Base-by-base conservation (phyloP, 23 tunicate genomes). In the Halocynthia roretzi region DNA sequence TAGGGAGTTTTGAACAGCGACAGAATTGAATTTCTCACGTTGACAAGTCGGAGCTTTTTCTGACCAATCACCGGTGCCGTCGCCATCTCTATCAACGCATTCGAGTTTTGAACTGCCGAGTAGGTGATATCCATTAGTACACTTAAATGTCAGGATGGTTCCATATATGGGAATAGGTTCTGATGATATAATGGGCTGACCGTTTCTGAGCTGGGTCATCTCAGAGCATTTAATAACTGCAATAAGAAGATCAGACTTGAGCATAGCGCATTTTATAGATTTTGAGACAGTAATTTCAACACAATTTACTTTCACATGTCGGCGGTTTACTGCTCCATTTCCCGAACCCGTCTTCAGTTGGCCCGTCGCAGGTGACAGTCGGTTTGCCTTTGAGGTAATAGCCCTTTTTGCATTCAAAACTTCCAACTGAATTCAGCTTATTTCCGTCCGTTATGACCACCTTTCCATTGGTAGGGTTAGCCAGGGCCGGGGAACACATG, bases 51-150 rank as follows among this genome's bases (percentile, higher is more conserved):
- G 84, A 51, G 73, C 21, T 54, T 23, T 63, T 48, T 64, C 54
- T 53, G 75, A 51, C 91, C 91, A 86, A 44, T 80, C 72, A 9
- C 82, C 91, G 21, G 51, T 10, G 21, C 82, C 91, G 77, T 77
- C 62, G 10, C 73, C 66, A 66, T 79, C 75, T n/a, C 22, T 52
- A 68, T 86, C 91, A 40, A 52, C 81, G 70, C 91, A 86, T 17
- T 52, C 12, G 10, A 76, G 17, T 23, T 54, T 7, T 8, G 75
- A 60, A 50, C 53, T 44, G 8, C 91, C 91, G 56, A 71, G 50
- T 55, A 80, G 68, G 68, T 74, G 50, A 68, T 54, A 84, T 7
- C 87, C 87, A 19, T 65, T 72, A 20, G 40, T 49, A 31, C 87
- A 84, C 9, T 21, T 70, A 53, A 69, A 10, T 7, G 53, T 50